These are phyloP conservation scores for Rhabditoides inermis DNA, from an alignment of 2,888 invertebrate genomes.

Conservation along the genomic window DNA sequence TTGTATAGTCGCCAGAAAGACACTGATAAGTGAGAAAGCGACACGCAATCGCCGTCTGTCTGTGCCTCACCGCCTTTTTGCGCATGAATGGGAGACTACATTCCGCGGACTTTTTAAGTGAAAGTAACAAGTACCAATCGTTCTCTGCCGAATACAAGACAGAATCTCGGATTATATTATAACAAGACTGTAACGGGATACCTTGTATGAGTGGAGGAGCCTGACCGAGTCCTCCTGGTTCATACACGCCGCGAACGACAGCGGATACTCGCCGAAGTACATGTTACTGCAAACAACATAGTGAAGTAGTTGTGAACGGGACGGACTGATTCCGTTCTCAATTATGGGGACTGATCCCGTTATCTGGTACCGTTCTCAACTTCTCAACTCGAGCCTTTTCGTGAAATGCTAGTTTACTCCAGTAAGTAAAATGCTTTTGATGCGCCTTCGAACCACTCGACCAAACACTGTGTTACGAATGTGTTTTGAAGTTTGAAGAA, in stretches of 20 bases:
- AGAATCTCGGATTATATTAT: constrained; percentile 69
- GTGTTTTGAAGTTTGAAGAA: no score
- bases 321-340: no score
- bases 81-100: not conserved
- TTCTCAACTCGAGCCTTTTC: no score
- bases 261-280: constrained; percentile 95
- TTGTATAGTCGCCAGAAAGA: not conserved
- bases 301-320: no score
- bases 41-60: no score
- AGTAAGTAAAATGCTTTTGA: no score
- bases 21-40: not conserved
- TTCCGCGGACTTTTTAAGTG: not conserved
- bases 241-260: constrained; percentile 88
- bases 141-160: constrained; percentile 77
- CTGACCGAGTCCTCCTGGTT: constrained; percentile 88
- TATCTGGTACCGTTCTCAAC: no score
- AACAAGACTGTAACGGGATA: not conserved
- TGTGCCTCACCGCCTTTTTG: not conserved
- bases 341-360: no score
- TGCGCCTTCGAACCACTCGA: no score
- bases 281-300: constrained; percentile 71
- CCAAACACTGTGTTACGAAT: no score
- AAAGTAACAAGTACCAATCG: not conserved
- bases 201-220: no score
- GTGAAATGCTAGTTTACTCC: no score